Evolutionary conservation across 2,888 invertebrate genomes (phyloP).

Genomic region (Lissocephala sabroskyi): DNA sequence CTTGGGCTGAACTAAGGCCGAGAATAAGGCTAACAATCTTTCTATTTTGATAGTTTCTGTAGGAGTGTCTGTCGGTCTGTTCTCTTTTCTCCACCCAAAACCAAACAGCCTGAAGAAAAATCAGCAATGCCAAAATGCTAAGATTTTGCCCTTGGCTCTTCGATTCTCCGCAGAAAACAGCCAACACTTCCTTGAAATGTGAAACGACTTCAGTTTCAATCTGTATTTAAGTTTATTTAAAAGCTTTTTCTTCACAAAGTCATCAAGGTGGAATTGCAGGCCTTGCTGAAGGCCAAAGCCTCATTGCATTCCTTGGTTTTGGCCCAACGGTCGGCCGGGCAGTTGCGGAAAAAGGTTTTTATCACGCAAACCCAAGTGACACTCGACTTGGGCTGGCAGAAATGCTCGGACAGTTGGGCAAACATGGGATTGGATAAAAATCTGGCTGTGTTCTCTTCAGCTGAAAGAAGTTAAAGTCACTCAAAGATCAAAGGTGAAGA

Average conservation of each 20-base stretch:
- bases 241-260: slow-evolving; percentile 14
- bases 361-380: slow-evolving; percentile 53
- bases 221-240: background rate
- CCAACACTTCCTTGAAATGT: background rate
- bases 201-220: too few relatives aligned
- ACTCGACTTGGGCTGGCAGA: slow-evolving; percentile 47
- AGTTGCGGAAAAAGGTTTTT: slow-evolving; percentile 56
- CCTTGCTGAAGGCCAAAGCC: slow-evolving; percentile 38
- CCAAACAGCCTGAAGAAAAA: background rate
- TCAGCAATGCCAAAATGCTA: background rate
- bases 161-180: background rate
- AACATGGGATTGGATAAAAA: slow-evolving; percentile 45
- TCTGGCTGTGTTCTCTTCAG: slow-evolving; percentile 38
- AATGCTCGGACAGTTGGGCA: slow-evolving; percentile 19
- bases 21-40: too few relatives aligned
- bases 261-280: slow-evolving; percentile 36
- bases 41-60: too few relatives aligned
- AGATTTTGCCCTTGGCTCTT: too few relatives aligned
- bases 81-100: slow-evolving; percentile 36
- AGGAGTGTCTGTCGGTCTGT: too few relatives aligned
- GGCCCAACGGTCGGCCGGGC: slow-evolving; percentile 54
- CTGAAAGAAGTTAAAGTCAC: slow-evolving; percentile 16
- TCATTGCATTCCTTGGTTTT: slow-evolving; percentile 44
- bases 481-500: background rate
- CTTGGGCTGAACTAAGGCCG: too few relatives aligned